Percentiles rank a stretch among this genome's conserved stretches.
Conservation (phyloP, 2,113 vertebrate species). For the Neodon shergylaensis region DNA sequence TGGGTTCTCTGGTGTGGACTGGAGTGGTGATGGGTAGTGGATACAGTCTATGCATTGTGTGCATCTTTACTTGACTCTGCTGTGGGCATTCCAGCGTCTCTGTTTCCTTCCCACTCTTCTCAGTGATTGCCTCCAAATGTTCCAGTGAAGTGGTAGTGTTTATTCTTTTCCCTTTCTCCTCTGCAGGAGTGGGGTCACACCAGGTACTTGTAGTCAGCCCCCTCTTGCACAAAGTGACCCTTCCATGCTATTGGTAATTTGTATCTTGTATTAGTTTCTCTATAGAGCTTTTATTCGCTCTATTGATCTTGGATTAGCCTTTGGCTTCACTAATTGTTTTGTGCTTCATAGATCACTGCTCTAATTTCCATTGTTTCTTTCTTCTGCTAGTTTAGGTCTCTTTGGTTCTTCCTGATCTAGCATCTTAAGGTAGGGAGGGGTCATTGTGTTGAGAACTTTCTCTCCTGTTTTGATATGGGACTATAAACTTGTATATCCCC, state of each 20-base stretch:
- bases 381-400: neutral
- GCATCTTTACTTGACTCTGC: neutral
- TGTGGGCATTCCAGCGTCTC: neutral
- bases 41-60: neutral
- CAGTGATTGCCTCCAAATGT: neutral
- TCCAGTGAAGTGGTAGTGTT: neutral
- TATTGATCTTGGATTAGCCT: neutral
- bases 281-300: neutral
- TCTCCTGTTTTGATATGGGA: neutral
- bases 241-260: neutral
- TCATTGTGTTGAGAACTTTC: neutral
- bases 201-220: neutral
- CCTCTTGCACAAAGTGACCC: neutral
- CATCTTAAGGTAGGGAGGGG: neutral
- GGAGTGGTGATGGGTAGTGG: neutral
- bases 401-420: neutral
- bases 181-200: neutral
- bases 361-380: neutral
- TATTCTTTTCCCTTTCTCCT: neutral
- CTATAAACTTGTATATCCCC: neutral
- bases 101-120: neutral
- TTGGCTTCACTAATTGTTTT: neutral
- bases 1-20: neutral
- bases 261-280: neutral
- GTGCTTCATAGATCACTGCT: neutral